phyloP scores from a whole-genome alignment of 2,797 vertebrate genomes.

The Myripristis murdjan region DNA sequence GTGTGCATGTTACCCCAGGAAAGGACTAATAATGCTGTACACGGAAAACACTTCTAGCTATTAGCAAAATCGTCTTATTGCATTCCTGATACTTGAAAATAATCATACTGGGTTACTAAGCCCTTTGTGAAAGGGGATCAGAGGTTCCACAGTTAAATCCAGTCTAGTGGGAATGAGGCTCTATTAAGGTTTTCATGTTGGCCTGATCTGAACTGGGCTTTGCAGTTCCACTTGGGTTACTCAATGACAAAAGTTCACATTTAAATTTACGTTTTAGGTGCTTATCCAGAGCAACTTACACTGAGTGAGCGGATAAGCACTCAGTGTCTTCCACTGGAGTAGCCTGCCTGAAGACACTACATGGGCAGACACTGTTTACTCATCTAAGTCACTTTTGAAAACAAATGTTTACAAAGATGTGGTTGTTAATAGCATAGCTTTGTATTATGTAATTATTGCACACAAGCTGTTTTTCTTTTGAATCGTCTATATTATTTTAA shows the following conservation, averaged over 20 bases:
- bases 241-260: neutral
- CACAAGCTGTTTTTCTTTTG: too few species aligned
- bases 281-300: too few species aligned
- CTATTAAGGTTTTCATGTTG: slow-evolving; percentile 36
- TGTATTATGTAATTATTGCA: too few species aligned
- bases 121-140: slow-evolving; percentile 65
- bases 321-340: too few species aligned
- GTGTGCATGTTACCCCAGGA: slow-evolving; percentile 31
- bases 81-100: slow-evolving; percentile 75
- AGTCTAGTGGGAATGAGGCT: slow-evolving; percentile 41
- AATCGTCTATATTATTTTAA: too few species aligned
- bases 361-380: too few species aligned
- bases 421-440: too few species aligned
- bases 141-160: slow-evolving; percentile 52
- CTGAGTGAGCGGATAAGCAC: too few species aligned
- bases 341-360: too few species aligned
- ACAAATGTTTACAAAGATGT: too few species aligned
- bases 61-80: slow-evolving; percentile 77
- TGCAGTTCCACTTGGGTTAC: slow-evolving; percentile 5
- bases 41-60: slow-evolving; percentile 53
- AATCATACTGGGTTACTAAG: slow-evolving; percentile 60
- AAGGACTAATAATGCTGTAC: slow-evolving; percentile 60
- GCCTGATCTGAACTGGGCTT: slow-evolving; percentile 51
- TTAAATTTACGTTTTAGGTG: neutral
- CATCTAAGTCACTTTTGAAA: too few species aligned